These are phyloP conservation scores for Enteromius treurensis DNA, from an alignment of 2,797 vertebrate species.

Conservation along the genomic window DNA sequence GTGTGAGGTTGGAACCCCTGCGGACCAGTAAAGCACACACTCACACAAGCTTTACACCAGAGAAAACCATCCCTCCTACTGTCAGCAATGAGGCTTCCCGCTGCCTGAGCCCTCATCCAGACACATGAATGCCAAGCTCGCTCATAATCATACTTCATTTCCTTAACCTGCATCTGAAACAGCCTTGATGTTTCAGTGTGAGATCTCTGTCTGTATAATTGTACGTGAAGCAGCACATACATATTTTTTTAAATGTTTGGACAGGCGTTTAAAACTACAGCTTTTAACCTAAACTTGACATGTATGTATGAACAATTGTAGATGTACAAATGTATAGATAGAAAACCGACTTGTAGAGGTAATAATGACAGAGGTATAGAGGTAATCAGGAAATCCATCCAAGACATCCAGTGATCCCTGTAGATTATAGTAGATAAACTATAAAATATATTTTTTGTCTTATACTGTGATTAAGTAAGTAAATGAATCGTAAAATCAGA, in stretches of 20 bases:
- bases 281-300: background rate
- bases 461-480: too few relatives aligned
- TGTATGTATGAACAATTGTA: background rate
- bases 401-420: background rate
- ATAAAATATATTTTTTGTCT: too few relatives aligned
- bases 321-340: background rate
- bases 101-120: conserved; percentile 15
- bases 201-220: too few relatives aligned
- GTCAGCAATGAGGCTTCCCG: background rate
- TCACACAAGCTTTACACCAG: conserved; percentile 26
- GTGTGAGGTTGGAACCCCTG: conserved; percentile 24
- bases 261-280: background rate
- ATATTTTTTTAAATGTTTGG: background rate
- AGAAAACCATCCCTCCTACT: conserved; percentile 23
- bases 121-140: background rate
- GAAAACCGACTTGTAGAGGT: background rate
- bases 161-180: background rate
- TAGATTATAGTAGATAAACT: background rate
- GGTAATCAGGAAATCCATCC: background rate
- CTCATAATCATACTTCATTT: background rate
- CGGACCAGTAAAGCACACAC: conserved; percentile 30
- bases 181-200: background rate
- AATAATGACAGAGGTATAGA: background rate
- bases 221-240: background rate
- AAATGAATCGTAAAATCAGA: too few relatives aligned